These are phyloP conservation scores for Hydraecia micacea DNA, from an alignment of 2,888 invertebrate genomes.

Conservation along the genomic window DNA sequence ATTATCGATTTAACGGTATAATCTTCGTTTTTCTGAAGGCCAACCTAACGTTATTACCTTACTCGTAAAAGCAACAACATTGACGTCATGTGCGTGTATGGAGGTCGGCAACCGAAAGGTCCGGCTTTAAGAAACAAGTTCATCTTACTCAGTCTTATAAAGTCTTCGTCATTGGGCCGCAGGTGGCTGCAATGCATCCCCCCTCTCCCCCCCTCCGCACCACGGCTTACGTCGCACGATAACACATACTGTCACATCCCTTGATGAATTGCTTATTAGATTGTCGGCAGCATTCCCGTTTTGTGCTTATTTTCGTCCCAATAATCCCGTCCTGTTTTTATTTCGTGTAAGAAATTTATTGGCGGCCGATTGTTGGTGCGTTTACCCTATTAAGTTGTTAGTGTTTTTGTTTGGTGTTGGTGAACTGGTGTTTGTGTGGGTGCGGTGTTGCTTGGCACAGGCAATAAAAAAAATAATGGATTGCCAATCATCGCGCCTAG, in stretches of 20 bases:
- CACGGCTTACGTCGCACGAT: slow-evolving; percentile 72
- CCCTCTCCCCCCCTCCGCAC: slow-evolving; percentile 49
- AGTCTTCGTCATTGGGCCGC: slow-evolving; percentile 80
- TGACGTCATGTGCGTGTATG: no score
- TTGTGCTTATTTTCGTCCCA: slow-evolving; percentile 79
- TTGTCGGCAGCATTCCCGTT: slow-evolving; percentile 80
- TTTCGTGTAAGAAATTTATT: slow-evolving; percentile 70
- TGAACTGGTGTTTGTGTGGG: slow-evolving; percentile 31
- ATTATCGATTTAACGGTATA: no score
- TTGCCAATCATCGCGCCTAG: slow-evolving; percentile 58
- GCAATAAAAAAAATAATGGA: slow-evolving; percentile 59
- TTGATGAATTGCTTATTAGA: slow-evolving; percentile 89
- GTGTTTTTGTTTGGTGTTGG: slow-evolving; percentile 59
- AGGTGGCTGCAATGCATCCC: slow-evolving; percentile 79
- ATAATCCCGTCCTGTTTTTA: slow-evolving; percentile 75
- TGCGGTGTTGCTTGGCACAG: slow-evolving; percentile 36
- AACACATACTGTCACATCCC: slow-evolving; percentile 86
- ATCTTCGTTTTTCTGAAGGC: no score
- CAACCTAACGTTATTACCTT: no score
- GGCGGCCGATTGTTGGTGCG: slow-evolving; percentile 68
- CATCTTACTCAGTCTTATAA: slow-evolving; percentile 79
- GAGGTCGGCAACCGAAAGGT: no score
- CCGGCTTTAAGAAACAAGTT: slow-evolving; percentile 80
- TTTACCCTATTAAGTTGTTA: slow-evolving; percentile 76
- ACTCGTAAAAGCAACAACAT: no score